Conservation (phyloP, 2,888 invertebrate species). For the Sepiola atlantica region DNA sequence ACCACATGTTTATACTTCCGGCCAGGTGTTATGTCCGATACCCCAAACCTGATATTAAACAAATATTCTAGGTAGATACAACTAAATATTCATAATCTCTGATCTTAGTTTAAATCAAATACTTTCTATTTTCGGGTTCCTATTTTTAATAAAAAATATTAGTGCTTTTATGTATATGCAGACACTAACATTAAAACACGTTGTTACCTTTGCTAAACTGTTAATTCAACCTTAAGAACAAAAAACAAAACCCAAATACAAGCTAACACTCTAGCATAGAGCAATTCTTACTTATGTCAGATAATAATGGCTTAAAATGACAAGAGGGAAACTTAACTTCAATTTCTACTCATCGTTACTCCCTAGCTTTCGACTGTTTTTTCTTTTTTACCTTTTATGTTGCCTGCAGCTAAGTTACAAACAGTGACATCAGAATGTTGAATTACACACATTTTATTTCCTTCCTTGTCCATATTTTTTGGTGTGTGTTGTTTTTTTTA, state of each 20-base stretch:
- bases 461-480: conserved; percentile 32
- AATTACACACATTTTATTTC: conserved; percentile 4
- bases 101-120: too few species aligned
- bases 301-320: conserved; percentile 32
- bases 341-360: not conserved
- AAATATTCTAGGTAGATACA: too few species aligned
- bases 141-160: not conserved
- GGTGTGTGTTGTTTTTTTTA: not conserved
- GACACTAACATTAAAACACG: not conserved
- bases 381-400: not conserved
- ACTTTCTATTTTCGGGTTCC: too few species aligned
- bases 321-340: conserved; percentile 3
- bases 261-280: not conserved
- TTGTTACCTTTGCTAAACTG: not conserved
- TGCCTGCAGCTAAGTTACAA: conserved; percentile 1
- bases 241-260: not conserved
- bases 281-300: not conserved
- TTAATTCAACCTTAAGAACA: not conserved
- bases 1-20: too few species aligned
- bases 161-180: not conserved
- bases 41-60: too few species aligned
- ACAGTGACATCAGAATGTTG: conserved; percentile 32
- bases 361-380: not conserved
- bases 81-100: too few species aligned
- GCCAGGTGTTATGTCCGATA: too few species aligned